Base-by-base conservation (phyloP, 30 jellyfish, hydroid and myxozoan genomes). In the Aurelia sp. region DNA sequence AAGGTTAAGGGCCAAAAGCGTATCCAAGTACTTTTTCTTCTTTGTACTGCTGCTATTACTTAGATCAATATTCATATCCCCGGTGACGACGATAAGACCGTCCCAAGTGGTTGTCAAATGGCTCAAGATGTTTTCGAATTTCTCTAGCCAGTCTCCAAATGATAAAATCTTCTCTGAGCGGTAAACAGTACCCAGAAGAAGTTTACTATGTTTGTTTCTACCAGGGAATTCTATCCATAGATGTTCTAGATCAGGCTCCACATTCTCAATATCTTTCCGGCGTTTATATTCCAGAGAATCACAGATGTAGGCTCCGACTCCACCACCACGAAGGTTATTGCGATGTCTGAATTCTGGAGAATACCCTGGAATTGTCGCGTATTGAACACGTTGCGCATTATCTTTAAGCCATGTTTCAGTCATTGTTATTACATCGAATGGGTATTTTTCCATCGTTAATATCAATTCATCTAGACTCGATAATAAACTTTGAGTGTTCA, bases 391-490 rank as follows among this genome's bases (percentile, higher is more conserved):
- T 17, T 79, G 77, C 40, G 89, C 75, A 72, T 88, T 78, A 89
- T 88, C 89, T 61, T 88, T 79, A 55, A 88, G 84, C 96, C 96
- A 88, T 61, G 96, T 78, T 68, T 88, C 93, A 21, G 80, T 21
- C 84, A 88, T 74, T 21, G 96, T 71, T 13, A 78, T 66, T 58
- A 78, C 71, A 55, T 88, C 89, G 53, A 79, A 88, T 20, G 89
- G 83, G 73, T 88, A 88, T 65, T 69, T 79, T 65, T 78, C 81
- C 67, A 79, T 40, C 62, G 89, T 88, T 40, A 79, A 37, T 19
- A 63, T 20, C 19, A 79, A 60, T 71, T 88, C 96, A 88, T 78
- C 84, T 41, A 88, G 71, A 64, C 78, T 13, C 82, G 96, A 88
- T 65, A 88, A 71, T 71, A 88, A 37, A 64, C 92, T 74, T 73